Base-by-base conservation (phyloP, 1,140 invertebrate genomes). In the Acromyrmex echinatior region DNA sequence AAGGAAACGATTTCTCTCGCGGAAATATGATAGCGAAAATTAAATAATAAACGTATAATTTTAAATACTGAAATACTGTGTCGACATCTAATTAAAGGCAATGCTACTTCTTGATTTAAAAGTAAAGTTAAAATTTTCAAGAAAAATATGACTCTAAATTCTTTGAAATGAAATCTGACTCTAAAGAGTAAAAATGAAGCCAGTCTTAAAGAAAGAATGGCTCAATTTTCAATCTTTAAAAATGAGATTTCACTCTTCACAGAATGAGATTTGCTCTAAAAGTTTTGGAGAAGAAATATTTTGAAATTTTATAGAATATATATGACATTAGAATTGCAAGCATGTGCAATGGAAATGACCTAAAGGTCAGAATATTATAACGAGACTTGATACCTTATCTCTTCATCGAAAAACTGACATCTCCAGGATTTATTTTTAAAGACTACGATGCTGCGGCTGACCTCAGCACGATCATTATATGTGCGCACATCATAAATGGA, bases 341-440 rank as follows among this genome's bases (percentile, higher is more conserved):
- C 56, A 60, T 25, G 39, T 18, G 25, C 39, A 25, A 2, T 5
- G 18, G 7, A 5, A 60, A 60, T 2, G 9, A 35, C 18, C 4
- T 31, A 56, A 25, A 58, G 28, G 12, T n/a, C 16, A 28, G 49
- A 62, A 82, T 21, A 84, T 76, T 51, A 74, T 56, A 21, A 28
- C 39, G 68, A 66, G 28, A 12, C 66, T 74, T 31, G 28, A 56
- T 66, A 51, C 3, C 18, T 31, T 53, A 35, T 45, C 60, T 68
- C 70, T 76, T 35, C 51, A 35, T 74, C 25, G 18, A 60, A 76
- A 49, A 31, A 56, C 28, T 28, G 56, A 45, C 68, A 21, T 62
- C 53, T 9, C 14, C 2, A n/a, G n/a, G 14, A 76, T 84, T 84
- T 63, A 84, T 76, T 84, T 76, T 25, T 51, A 25, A 62, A 39